Evolutionary conservation across 2,113 vertebrate genomes (phyloP), one percentile per base, ranked within the genome.

Genomic region (Leucopsar rothschildi): DNA sequence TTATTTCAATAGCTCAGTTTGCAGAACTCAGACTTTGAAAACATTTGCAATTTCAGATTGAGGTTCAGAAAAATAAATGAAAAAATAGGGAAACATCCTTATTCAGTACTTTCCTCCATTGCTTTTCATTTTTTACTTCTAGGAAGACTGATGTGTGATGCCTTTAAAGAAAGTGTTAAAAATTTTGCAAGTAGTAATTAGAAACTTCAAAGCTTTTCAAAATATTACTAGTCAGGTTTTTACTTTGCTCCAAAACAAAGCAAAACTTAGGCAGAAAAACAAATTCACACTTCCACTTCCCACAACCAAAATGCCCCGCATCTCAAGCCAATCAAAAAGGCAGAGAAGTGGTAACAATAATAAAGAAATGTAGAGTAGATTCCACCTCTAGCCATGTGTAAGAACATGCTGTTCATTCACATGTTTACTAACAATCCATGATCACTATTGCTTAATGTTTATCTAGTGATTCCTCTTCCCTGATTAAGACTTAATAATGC

Each of bases 401-500:
- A 82, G 35, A 70, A 49, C 19, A 70, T 5, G 9, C 63, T 91
- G 76, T 61, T 96, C 44, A 22, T 83, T 85, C 77, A 47, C 12
- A 2, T 94, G 65, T 96, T 97, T 93, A 63, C 92, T 52, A 92
- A 90, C 70, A 83, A 65, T 78, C 80, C 35, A 49, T 80, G 94
- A 93, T 96, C 94, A 52, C 78, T 88, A 71, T 28, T 85, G 31
- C 52, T 78, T 90, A 78, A 85, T 95, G 80, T 95, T 96, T 97
- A 82, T 66, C 70, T 82, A 87, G 93, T 84, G 76, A 93, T 95
- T 86, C 55, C 28, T 89, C 53, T 93, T 93, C 76, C 95, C 93
- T 96, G 96, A 97, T 97, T 97, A 96, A 80, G 56, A 60, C 95
- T 94, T 97, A 95, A 96, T 94, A 96, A 94, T 63, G 77, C 66